Percentiles rank a stretch among this genome's conserved stretches.
Conservation (phyloP, 2,113 vertebrate genomes). For the Lycaon pictus region DNA sequence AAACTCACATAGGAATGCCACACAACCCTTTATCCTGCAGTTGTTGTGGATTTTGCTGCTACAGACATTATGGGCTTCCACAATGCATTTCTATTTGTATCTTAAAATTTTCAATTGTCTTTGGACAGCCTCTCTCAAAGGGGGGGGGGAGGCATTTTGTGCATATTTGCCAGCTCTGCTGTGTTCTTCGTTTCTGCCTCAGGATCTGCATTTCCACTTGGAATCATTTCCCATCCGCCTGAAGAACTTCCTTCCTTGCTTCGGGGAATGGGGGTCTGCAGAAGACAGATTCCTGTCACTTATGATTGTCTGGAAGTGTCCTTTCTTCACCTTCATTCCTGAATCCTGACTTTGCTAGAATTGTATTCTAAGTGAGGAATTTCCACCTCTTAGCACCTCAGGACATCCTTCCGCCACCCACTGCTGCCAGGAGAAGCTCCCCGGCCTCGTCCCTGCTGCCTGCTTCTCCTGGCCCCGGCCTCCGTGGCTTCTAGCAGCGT, state of each 20-base stretch:
- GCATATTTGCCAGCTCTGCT: accelerated
- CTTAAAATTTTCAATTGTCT: background rate
- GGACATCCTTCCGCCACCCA: background rate
- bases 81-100: background rate
- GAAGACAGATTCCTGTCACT: too few relatives aligned
- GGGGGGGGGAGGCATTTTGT: background rate
- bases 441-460: background rate
- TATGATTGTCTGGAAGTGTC: accelerated
- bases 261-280: too few relatives aligned
- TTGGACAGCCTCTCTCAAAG: background rate
- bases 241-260: too few relatives aligned
- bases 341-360: too few relatives aligned
- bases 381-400: background rate
- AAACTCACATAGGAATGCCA: accelerated
- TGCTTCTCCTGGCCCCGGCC: accelerated
- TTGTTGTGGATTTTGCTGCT: too few relatives aligned
- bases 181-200: accelerated
- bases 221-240: accelerated
- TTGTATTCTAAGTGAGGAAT: too few relatives aligned
- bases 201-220: background rate
- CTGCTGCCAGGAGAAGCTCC: background rate
- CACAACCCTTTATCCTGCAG: background rate
- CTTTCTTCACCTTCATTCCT: background rate
- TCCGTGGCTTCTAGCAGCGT: too few relatives aligned
- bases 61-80: background rate